phyloP scores from a whole-genome alignment of 2,888 invertebrate species.

The Rhamphomyia laevipes region DNA sequence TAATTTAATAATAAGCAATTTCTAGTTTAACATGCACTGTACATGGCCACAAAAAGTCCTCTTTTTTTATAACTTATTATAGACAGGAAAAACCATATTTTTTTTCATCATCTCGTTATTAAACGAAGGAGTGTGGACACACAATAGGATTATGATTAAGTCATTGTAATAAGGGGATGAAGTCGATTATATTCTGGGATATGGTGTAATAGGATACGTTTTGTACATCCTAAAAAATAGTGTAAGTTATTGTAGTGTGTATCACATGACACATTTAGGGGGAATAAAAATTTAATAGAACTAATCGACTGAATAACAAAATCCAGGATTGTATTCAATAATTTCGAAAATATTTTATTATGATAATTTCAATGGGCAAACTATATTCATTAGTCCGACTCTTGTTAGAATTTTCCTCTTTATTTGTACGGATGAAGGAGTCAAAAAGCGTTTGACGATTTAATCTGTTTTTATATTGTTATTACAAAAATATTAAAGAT shows the following conservation, averaged over 20 bases:
- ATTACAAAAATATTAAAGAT: too few relatives aligned
- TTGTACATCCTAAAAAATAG: too few relatives aligned
- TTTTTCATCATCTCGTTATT: slow-evolving; percentile 14
- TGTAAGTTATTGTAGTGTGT: too few relatives aligned
- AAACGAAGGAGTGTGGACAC: slow-evolving; percentile 20
- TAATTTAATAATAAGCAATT: too few relatives aligned
- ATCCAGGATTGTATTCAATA: background rate
- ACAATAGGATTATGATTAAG: slow-evolving; percentile 25
- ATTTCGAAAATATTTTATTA: too few relatives aligned
- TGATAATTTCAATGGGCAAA: too few relatives aligned
- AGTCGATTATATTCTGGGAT: slow-evolving; percentile 10
- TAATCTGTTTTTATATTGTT: slow-evolving; percentile 16
- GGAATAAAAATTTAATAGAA: background rate
- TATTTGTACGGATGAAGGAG: slow-evolving; percentile 6
- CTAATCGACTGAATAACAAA: background rate
- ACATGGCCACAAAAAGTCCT: too few relatives aligned
- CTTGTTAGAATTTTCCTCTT: background rate
- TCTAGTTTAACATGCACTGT: too few relatives aligned
- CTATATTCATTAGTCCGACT: too few relatives aligned
- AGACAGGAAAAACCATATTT: slow-evolving; percentile 15
- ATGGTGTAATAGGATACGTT: slow-evolving; percentile 12
- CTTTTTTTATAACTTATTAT: too few relatives aligned
- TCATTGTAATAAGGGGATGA: slow-evolving; percentile 23
- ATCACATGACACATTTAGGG: slow-evolving; percentile 4
- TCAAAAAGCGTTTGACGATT: slow-evolving; percentile 20